These are phyloP conservation scores for Griposia aprilina DNA, from an alignment of 2,888 invertebrate genomes.

Conservation along the genomic window DNA sequence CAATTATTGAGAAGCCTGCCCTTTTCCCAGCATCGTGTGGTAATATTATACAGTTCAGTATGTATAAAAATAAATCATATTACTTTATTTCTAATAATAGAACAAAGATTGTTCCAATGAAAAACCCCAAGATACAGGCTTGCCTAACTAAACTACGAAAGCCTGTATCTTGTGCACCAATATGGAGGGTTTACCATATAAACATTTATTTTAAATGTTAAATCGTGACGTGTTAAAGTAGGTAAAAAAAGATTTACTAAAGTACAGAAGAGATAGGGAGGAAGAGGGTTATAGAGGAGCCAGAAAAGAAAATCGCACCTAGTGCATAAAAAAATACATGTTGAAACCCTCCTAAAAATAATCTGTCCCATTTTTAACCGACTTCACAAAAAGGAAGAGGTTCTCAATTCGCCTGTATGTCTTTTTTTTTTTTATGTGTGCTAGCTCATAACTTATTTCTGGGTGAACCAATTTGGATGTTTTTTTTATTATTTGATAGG, in stretches of 20 bases:
- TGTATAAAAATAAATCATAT: not conserved
- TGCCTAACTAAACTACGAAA: not conserved
- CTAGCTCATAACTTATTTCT: too few species aligned
- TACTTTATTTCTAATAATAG: not conserved
- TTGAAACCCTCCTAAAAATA: not conserved
- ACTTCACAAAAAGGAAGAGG: too few species aligned
- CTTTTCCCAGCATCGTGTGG: not conserved
- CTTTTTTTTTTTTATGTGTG: too few species aligned
- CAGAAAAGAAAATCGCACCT: constrained; percentile 3
- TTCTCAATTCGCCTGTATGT: too few species aligned
- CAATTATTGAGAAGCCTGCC: too few species aligned
- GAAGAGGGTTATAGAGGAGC: not conserved
- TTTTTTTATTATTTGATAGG: too few species aligned
- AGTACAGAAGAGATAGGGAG: not conserved
- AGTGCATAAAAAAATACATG: constrained; percentile 26
- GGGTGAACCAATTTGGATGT: too few species aligned
- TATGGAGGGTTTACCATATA: not conserved
- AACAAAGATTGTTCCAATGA: not conserved
- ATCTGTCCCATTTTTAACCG: too few species aligned
- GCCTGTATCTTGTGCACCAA: too few species aligned
- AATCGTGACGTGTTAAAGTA: not conserved
- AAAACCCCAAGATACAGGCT: not conserved
- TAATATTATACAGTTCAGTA: not conserved
- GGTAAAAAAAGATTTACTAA: constrained; percentile 1
- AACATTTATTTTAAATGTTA: not conserved